Percentiles rank a stretch among this genome's conserved stretches.
Evolutionary conservation across 2,888 invertebrate species (phyloP).

Genomic region (Rhagonycha fulva): DNA sequence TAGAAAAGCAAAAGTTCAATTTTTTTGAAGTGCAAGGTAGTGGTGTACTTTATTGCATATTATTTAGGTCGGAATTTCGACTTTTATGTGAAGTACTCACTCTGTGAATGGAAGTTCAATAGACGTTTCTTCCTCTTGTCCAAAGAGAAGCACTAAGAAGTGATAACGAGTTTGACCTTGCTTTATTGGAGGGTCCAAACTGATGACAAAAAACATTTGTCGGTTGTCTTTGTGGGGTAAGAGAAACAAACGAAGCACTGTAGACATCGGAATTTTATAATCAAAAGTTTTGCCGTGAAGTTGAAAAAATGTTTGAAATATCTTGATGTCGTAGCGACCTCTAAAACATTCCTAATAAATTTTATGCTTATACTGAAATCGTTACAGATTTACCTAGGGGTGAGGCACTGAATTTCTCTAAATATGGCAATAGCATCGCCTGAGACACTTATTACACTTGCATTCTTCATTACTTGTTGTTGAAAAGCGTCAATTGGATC

Average conservation of each 20-base stretch:
- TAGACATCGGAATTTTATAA: conserved; percentile 98
- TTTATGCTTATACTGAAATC: background rate
- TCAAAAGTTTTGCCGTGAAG: conserved; percentile 98
- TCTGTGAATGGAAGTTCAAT: conserved; percentile 91
- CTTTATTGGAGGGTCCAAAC: conserved; percentile 97
- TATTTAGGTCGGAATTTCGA: too few species aligned
- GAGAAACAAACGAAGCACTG: conserved; percentile 90
- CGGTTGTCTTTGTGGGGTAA: conserved; percentile 97
- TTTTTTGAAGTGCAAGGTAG: too few species aligned
- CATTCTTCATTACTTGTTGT: conserved; percentile 94
- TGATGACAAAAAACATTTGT: conserved; percentile 98
- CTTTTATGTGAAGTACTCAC: conserved; percentile 60
- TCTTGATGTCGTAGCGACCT: conserved; percentile 95
- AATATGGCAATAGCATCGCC: conserved; percentile 98
- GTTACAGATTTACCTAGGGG: conserved; percentile 75
- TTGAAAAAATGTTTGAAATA: conserved; percentile 89
- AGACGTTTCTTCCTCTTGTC: conserved; percentile 91
- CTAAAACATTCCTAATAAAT: conserved; percentile 60
- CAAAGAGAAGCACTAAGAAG: conserved; percentile 91
- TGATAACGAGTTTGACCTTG: conserved; percentile 99
- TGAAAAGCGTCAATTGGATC: conserved; percentile 98
- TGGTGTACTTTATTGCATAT: too few species aligned
- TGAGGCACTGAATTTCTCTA: conserved; percentile 95
- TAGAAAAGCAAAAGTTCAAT: too few species aligned
- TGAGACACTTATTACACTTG: conserved; percentile 95